These are phyloP conservation scores for Crossocerus cetratus DNA, from an alignment of 2,888 invertebrate genomes.

Conservation along the genomic window DNA sequence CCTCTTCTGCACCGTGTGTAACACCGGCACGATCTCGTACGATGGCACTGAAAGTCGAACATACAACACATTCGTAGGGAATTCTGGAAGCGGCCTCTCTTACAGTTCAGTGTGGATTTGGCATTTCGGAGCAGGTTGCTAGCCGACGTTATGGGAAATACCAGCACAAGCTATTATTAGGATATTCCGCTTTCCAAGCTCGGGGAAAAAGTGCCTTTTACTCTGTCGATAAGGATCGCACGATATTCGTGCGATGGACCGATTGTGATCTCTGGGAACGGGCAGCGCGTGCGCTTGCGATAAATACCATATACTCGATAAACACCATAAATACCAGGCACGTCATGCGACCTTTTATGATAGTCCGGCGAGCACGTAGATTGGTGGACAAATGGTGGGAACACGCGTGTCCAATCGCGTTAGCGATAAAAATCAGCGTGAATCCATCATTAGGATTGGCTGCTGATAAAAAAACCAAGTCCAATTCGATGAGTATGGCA, in stretches of 20 bases:
- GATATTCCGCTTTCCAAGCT: too few relatives aligned
- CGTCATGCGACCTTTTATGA: background rate
- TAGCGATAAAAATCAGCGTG: background rate
- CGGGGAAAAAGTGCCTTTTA: too few relatives aligned
- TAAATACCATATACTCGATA: background rate
- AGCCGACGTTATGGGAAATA: too few relatives aligned
- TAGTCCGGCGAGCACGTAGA: background rate
- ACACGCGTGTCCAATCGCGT: background rate
- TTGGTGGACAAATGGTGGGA: background rate
- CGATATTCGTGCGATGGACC: background rate
- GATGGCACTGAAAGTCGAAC: conserved; percentile 82
- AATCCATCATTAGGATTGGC: too few relatives aligned
- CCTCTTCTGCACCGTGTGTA: conserved; percentile 78
- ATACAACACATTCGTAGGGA: too few relatives aligned
- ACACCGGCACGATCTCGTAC: conserved; percentile 89
- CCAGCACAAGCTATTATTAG: too few relatives aligned
- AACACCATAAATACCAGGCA: background rate
- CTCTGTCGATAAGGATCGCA: too few relatives aligned
- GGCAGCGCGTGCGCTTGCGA: background rate
- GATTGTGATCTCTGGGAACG: background rate
- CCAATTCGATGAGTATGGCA: too few relatives aligned
- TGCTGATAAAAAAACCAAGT: too few relatives aligned
- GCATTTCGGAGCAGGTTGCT: too few relatives aligned
- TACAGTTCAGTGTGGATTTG: too few relatives aligned
- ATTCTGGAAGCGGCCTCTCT: too few relatives aligned